Evolutionary conservation across 2,113 vertebrate genomes (phyloP).

Genomic region (Rhadina sibilatrix): DNA sequence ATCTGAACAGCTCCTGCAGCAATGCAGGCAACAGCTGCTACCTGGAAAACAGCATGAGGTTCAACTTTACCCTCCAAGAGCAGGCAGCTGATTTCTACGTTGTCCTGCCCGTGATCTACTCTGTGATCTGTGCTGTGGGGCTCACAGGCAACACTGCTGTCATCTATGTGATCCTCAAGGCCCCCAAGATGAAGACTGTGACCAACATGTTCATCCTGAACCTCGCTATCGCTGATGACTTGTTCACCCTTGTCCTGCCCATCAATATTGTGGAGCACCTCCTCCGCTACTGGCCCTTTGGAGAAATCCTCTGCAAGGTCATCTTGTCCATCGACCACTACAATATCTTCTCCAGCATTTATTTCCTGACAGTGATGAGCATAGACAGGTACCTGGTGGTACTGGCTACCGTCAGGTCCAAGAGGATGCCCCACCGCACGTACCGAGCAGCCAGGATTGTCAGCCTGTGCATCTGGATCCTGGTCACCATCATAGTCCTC

Average conservation of each 20-base stretch:
- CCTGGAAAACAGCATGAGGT: neutral
- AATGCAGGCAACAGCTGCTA: neutral
- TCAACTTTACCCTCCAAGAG: conserved; percentile 44
- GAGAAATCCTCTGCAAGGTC: conserved; percentile 86
- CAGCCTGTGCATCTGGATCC: conserved; percentile 86
- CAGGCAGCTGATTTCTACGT: conserved; percentile 77
- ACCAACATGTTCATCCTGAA: conserved; percentile 93
- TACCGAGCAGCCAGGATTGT: conserved; percentile 82
- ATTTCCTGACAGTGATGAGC: conserved; percentile 91
- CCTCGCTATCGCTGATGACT: conserved; percentile 84
- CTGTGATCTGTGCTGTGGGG: conserved; percentile 84
- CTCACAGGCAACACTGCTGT: conserved; percentile 87
- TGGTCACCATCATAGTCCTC: conserved; percentile 84
- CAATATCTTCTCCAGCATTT: conserved; percentile 92
- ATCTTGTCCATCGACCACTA: conserved; percentile 89
- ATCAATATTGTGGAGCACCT: conserved; percentile 87
- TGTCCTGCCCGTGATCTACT: conserved; percentile 84
- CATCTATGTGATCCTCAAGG: conserved; percentile 88
- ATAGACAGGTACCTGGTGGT: conserved; percentile 87
- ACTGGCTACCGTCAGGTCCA: conserved; percentile 81
- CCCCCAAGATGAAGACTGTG: conserved; percentile 90
- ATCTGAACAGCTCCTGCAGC: neutral
- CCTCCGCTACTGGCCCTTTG: conserved; percentile 88
- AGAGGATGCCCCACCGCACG: conserved; percentile 81
- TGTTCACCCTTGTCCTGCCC: conserved; percentile 87